A percentile compares a stretch with the other conserved stretches of the same genome.
These are phyloP conservation scores for Nymphalis io DNA, from an alignment of 1,140 invertebrate genomes.

Conservation along the genomic window DNA sequence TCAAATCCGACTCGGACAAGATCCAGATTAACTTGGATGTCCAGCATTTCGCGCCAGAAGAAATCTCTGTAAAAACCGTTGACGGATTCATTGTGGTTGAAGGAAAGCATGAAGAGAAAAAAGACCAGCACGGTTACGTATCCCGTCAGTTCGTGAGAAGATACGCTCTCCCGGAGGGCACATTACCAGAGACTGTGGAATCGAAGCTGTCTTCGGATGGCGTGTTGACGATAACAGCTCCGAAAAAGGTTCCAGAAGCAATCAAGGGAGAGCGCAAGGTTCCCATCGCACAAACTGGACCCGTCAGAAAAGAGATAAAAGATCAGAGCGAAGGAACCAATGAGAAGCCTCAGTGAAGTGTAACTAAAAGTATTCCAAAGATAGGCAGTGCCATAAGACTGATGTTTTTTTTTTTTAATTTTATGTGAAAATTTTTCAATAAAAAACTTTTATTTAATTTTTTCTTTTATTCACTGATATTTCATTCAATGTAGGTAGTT, in stretches of 20 bases:
- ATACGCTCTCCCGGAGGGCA: slow-evolving; percentile 39
- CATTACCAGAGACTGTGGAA: slow-evolving; percentile 36
- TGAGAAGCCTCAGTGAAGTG: slow-evolving; percentile 21
- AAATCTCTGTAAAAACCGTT: slow-evolving; percentile 38
- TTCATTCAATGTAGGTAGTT: background rate
- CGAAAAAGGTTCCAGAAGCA: slow-evolving; percentile 35
- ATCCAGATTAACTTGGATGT: slow-evolving; percentile 43
- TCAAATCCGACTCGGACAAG: slow-evolving; percentile 38
- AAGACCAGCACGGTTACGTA: slow-evolving; percentile 41
- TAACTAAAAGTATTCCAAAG: slow-evolving; percentile 36
- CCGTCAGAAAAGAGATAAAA: slow-evolving; percentile 35
- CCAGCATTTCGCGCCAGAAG: slow-evolving; percentile 42
- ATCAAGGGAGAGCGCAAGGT: slow-evolving; percentile 34
- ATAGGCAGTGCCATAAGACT: slow-evolving; percentile 46
- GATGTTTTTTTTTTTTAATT: slow-evolving; percentile 38
- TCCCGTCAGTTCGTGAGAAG: slow-evolving; percentile 41
- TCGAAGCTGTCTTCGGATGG: slow-evolving; percentile 40
- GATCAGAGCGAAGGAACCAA: slow-evolving; percentile 26
- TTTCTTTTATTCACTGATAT: background rate
- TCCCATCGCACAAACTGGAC: slow-evolving; percentile 33
- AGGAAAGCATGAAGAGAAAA: slow-evolving; percentile 46
- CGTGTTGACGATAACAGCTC: slow-evolving; percentile 38
- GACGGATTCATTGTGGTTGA: slow-evolving; percentile 41
- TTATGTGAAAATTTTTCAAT: background rate
- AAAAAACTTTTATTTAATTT: background rate